Evolutionary conservation across 2,888 invertebrate species (phyloP).

Genomic region (Phaedon cochleariae): DNA sequence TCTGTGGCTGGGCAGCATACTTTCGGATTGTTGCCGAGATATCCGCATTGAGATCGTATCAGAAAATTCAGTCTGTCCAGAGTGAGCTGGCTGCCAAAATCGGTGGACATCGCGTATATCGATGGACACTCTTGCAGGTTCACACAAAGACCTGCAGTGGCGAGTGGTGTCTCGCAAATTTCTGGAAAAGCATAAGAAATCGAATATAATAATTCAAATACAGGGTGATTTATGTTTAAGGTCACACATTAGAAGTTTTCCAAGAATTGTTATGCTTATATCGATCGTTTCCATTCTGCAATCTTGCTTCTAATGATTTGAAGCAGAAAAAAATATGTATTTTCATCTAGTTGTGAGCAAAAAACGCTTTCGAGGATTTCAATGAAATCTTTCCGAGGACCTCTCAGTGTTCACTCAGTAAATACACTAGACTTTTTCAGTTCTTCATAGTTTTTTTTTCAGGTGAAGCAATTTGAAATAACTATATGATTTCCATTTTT

Average conservation of each 20-base stretch:
- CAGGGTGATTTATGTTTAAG: too few relatives aligned
- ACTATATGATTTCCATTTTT: too few relatives aligned
- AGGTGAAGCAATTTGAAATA: too few relatives aligned
- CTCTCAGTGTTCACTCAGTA: neutral
- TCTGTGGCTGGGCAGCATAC: slow-evolving; percentile 63
- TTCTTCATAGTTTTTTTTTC: too few relatives aligned
- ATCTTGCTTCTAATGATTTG: too few relatives aligned
- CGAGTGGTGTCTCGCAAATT: slow-evolving; percentile 61
- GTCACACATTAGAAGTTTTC: too few relatives aligned
- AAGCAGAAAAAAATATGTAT: too few relatives aligned
- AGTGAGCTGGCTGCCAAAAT: slow-evolving; percentile 45
- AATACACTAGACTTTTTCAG: neutral
- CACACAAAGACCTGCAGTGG: slow-evolving; percentile 61
- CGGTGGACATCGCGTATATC: slow-evolving; percentile 55
- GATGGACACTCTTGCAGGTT: slow-evolving; percentile 62
- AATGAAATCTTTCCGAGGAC: too few relatives aligned
- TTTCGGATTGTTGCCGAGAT: slow-evolving; percentile 61
- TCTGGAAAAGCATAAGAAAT: slow-evolving; percentile 36
- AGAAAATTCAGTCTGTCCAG: slow-evolving; percentile 59
- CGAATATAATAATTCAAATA: neutral
- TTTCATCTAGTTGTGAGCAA: too few relatives aligned
- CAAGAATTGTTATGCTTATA: too few relatives aligned
- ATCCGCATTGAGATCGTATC: slow-evolving; percentile 66
- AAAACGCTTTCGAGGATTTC: too few relatives aligned
- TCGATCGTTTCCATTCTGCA: too few relatives aligned